Evolutionary conservation across 1,140 invertebrate species (phyloP), one percentile per base, ranked within the genome.

Genomic region (Aphidius ervi): DNA sequence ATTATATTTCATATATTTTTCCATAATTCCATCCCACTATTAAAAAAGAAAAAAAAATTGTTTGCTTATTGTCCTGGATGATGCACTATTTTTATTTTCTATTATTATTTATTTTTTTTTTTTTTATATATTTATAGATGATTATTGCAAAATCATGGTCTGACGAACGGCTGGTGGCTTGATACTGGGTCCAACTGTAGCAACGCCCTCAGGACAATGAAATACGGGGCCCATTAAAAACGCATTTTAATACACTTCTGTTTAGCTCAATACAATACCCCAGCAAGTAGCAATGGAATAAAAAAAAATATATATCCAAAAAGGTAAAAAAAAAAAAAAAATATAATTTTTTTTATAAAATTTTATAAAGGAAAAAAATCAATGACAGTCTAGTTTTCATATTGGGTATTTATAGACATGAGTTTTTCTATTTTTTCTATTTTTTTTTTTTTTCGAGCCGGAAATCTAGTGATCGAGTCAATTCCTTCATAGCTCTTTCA

Each of bases 171-270:
- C 20, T 23, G 48, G 48, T 23, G 20, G 48, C 20, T 6, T n/a
- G 16, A 10, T 10, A 23, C 2, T n/a, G 20, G 6, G 9, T 3
- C 10, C 20, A 31, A 50, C 20, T 37, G 48, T 6, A 9, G 16
- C 20, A 5, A 50, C 16, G 48, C 5, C 6, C 48, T 31, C 20
- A 31, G 39, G 37, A 53, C 16, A 49, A 49, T 20, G 50, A 31
- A 52, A 52, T 39, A 37, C 10, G 39, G 40, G 52, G n/a, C 39
- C 52, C 52, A 42, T 54, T 54, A 54, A 42, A 54, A 54, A 54
- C n/a, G 20, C 16, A 54, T 54, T 54, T 54, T 54, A 54, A 54
- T 54, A 40, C 52, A 54, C 52, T 54, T 9, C 40, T 54, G 40
- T 54, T 54, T 40, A 9, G 10, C 23, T 31, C 8, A 9, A 52